Evolutionary conservation across 2,797 vertebrate species (phyloP).

Genomic region (Hyperoplus immaculatus): DNA sequence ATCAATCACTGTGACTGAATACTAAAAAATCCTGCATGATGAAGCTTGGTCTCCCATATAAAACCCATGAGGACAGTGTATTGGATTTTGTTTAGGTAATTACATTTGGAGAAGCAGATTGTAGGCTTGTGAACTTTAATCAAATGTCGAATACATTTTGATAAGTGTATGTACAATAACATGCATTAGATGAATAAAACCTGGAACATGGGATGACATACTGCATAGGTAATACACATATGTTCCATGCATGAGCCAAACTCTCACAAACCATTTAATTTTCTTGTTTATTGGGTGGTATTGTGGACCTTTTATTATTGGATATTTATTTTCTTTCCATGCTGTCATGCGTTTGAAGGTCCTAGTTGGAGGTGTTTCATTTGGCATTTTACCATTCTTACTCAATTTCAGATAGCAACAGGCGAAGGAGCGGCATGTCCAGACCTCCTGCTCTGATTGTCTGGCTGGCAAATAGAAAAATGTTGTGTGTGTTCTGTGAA

Average conservation of each 20-base stretch:
- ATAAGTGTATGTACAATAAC: slow-evolving; percentile 8
- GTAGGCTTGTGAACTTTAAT: neutral
- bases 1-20: slow-evolving; percentile 73
- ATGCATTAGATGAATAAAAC: slow-evolving; percentile 13
- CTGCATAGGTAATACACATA: neutral
- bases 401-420: slow-evolving; percentile 55
- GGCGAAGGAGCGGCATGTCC: slow-evolving; percentile 46
- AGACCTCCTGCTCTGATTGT: slow-evolving; percentile 59
- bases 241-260: neutral
- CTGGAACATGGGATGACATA: neutral
- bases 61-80: slow-evolving; percentile 16
- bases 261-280: slow-evolving; percentile 1
- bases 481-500: slow-evolving; percentile 45
- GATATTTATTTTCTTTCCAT: slow-evolving; percentile 14
- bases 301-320: neutral
- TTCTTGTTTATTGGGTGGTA: neutral
- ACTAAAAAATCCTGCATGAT: slow-evolving; percentile 50
- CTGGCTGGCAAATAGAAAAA: slow-evolving; percentile 59
- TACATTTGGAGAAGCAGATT: slow-evolving; percentile 22
- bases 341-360: slow-evolving; percentile 32
- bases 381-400: slow-evolving; percentile 38
- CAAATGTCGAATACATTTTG: neutral
- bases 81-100: slow-evolving; percentile 19
- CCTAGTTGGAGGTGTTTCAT: slow-evolving; percentile 21
- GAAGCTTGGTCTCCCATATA: slow-evolving; percentile 42